Evolutionary conservation across 2,888 invertebrate species (phyloP), one percentile per base, ranked within the genome.

Genomic region (Pantelozetes paolii): DNA sequence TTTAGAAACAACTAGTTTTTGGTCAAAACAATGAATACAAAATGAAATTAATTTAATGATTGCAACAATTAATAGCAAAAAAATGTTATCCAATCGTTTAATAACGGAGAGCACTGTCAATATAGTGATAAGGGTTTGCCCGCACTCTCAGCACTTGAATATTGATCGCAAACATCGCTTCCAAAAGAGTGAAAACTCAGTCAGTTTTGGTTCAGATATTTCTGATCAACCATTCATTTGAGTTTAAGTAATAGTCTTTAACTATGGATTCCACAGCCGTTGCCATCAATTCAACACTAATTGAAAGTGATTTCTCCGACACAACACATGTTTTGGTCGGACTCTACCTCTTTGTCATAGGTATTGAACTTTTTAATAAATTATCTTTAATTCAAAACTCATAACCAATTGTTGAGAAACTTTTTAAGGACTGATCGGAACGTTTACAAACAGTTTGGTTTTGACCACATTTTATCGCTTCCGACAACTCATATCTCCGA

Each of bases 341-440:
- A n/a, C 6, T 70, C 42, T 70, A 70, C 32, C 69, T 70, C 18
- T 36, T 45, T n/a, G 26, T 26, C 42, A 45, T 70, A 18, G 69
- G 69, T 70, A 70, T 45, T 2, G 6, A 36, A n/a, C 23, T 5
- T 23, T 62, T 23, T 62, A 9, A 23, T 70, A 20, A 48, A 73
- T 64, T 15, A 67, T 2, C 71, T 30, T 26, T 45, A 45, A 13
- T 6, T 15, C 2, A 45, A 45, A 45, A n/a, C n/a, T n/a, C n/a
- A n/a, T 45, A 15, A 45, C 45, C 2, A 45, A 45, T 18, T 54
- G 8, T 54, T 50, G 54, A 9, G 20, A 50, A 6, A 23, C 42
- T n/a, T n/a, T n/a, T n/a, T 6, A 48, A 77, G 77, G 77, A 28
- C n/a, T 77, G 15, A 70, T 77, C 6, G 77, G 77, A 0, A 77